Evolutionary conservation across 2,888 invertebrate species (phyloP).

Genomic region (Drosophila siamana): DNA sequence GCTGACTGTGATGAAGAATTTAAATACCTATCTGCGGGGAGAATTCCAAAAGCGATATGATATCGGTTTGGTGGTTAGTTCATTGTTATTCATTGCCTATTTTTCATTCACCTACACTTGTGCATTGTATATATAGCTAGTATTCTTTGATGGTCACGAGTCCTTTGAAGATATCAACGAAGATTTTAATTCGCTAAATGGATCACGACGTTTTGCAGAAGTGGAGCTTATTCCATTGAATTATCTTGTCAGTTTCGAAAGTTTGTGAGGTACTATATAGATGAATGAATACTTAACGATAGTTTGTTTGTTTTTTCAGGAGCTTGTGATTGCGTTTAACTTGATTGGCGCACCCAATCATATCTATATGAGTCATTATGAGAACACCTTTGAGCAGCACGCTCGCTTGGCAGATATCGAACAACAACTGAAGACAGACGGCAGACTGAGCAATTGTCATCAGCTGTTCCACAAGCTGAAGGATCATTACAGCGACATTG

Average conservation of each 20-base stretch:
- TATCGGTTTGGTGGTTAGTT: slow-evolving; percentile 48
- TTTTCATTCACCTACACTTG: neutral
- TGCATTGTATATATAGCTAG: slow-evolving; percentile 88
- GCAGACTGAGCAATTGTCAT: slow-evolving; percentile 87
- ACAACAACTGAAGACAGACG: slow-evolving; percentile 86
- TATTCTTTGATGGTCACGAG: slow-evolving; percentile 99
- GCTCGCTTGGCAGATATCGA: slow-evolving; percentile 90
- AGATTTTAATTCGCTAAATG: slow-evolving; percentile 95
- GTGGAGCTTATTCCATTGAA: slow-evolving; percentile 86
- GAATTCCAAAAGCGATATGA: slow-evolving; percentile 86
- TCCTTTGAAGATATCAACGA: slow-evolving; percentile 93
- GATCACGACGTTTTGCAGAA: slow-evolving; percentile 94
- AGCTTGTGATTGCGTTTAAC: slow-evolving; percentile 94
- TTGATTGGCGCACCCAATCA: slow-evolving; percentile 94
- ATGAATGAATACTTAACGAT: too few relatives aligned
- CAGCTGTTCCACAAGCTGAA: slow-evolving; percentile 88
- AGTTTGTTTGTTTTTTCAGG: slow-evolving; percentile 80
- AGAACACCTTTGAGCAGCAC: slow-evolving; percentile 91
- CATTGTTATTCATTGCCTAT: neutral
- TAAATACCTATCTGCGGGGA: slow-evolving; percentile 84
- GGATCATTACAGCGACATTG: slow-evolving; percentile 89
- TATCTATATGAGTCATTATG: slow-evolving; percentile 92
- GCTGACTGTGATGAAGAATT: slow-evolving; percentile 90
- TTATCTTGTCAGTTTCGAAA: slow-evolving; percentile 88
- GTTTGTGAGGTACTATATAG: too few relatives aligned